These are phyloP conservation scores for Chiloscyllium punctatum DNA, from an alignment of 2,797 vertebrate genomes.

Conservation along the genomic window DNA sequence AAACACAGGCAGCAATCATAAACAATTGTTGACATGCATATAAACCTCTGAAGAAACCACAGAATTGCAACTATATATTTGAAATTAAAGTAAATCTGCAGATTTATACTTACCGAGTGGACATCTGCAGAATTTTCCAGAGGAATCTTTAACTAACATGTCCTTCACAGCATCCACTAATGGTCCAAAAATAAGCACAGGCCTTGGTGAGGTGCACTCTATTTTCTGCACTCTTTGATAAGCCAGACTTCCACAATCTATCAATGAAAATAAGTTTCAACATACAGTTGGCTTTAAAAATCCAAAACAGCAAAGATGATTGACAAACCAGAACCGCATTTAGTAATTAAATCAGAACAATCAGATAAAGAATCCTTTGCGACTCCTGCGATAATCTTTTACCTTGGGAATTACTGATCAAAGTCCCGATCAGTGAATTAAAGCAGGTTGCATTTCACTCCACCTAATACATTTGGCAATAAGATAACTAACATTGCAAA, in stretches of 20 bases:
- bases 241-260: conserved; percentile 77
- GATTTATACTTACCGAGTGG: conserved; percentile 70
- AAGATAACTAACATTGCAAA: background rate
- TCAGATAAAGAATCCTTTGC: background rate
- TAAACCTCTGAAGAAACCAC: background rate
- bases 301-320: background rate
- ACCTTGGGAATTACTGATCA: background rate
- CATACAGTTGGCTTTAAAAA: background rate
- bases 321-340: background rate
- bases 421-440: background rate
- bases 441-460: background rate
- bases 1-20: background rate
- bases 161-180: conserved; percentile 87
- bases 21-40: background rate
- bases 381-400: background rate
- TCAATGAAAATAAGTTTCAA: conserved; percentile 4
- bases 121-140: conserved; percentile 84
- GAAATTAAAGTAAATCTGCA: background rate
- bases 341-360: background rate
- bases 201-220: conserved; percentile 74
- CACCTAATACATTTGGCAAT: background rate
- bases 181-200: conserved; percentile 83
- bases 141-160: conserved; percentile 82
- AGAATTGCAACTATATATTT: background rate
- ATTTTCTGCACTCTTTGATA: conserved; percentile 93